phyloP scores from a whole-genome alignment of 2,888 invertebrate species.

The Xanthorhoe designata region DNA sequence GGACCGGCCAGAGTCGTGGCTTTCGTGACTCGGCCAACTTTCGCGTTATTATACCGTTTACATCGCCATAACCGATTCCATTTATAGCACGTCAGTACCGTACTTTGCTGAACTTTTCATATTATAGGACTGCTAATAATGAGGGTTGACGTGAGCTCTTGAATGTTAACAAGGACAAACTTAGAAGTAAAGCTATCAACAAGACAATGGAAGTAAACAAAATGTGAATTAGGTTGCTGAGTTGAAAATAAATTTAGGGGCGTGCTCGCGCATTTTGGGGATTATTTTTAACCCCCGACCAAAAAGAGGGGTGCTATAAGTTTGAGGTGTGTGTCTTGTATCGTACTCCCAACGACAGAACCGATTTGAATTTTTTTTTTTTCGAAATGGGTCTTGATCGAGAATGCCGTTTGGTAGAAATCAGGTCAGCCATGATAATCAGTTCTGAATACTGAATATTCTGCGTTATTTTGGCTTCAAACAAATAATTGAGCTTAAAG shows the following conservation, averaged over 20 bases:
- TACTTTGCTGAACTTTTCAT: constrained; percentile 63
- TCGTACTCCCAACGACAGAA: too few species aligned
- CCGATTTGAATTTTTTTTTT: too few species aligned
- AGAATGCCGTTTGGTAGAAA: too few species aligned
- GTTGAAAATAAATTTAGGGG: constrained; percentile 46
- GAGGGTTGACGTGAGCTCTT: constrained; percentile 58
- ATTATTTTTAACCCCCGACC: constrained; percentile 25
- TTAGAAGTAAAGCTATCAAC: constrained; percentile 56
- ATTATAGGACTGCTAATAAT: constrained; percentile 63
- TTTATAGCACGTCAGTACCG: constrained; percentile 58
- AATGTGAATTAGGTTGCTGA: constrained; percentile 47
- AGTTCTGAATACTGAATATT: too few species aligned
- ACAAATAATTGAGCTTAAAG: too few species aligned
- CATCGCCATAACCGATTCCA: constrained; percentile 66
- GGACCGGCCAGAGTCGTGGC: constrained; percentile 59
- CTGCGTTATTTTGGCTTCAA: too few species aligned
- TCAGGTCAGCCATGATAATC: too few species aligned
- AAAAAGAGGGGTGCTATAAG: too few species aligned
- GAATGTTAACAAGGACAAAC: constrained; percentile 58
- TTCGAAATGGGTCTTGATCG: too few species aligned
- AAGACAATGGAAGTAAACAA: constrained; percentile 52
- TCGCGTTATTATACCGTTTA: constrained; percentile 69
- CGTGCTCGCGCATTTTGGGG: constrained; percentile 44
- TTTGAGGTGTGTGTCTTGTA: too few species aligned
- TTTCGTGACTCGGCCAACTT: constrained; percentile 73